A percentile compares a stretch with the other conserved stretches of the same genome.
Evolutionary conservation across 2,113 vertebrate genomes (phyloP).

Genomic region (Tretioscincus oriximinensis): DNA sequence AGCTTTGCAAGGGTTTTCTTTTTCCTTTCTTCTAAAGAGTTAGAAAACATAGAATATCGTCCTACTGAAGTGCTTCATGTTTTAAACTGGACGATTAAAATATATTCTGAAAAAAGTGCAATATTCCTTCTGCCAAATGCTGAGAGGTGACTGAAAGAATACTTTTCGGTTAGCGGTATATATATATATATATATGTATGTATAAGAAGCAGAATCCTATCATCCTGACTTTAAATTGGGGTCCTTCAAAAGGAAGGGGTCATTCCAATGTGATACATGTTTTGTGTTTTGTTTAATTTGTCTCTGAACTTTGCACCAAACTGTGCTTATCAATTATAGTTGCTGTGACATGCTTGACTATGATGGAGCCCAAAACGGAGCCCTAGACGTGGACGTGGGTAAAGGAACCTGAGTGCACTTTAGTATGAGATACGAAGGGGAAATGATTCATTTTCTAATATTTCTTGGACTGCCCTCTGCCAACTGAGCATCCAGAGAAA

Average conservation of each 20-base stretch:
- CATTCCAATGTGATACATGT: conserved; percentile 23
- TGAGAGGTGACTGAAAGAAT: conserved; percentile 6
- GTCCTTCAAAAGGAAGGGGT: conserved; percentile 28
- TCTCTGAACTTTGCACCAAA: background rate
- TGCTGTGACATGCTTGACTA: background rate
- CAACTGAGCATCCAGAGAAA: background rate
- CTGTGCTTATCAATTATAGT: background rate
- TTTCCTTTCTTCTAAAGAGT: conserved; percentile 43
- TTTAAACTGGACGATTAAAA: background rate
- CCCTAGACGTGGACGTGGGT: conserved; percentile 11
- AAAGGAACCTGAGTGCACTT: conserved; percentile 2
- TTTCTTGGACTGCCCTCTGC: conserved; percentile 15
- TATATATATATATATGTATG: background rate
- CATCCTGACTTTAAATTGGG: conserved; percentile 14
- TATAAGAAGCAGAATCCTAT: background rate
- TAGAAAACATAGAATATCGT: conserved; percentile 53
- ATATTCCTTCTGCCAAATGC: conserved; percentile 10
- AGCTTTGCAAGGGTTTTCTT: no score
- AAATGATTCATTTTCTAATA: conserved; percentile 26
- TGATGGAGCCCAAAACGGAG: background rate
- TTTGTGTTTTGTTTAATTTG: no score
- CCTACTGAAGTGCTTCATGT: conserved; percentile 13
- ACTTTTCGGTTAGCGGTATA: background rate
- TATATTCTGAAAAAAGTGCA: background rate
- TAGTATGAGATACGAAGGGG: background rate